A percentile compares a stretch with the other conserved stretches of the same genome.
These are phyloP conservation scores for Ligdia adustata DNA, from an alignment of 2,888 invertebrate genomes.

Conservation along the genomic window DNA sequence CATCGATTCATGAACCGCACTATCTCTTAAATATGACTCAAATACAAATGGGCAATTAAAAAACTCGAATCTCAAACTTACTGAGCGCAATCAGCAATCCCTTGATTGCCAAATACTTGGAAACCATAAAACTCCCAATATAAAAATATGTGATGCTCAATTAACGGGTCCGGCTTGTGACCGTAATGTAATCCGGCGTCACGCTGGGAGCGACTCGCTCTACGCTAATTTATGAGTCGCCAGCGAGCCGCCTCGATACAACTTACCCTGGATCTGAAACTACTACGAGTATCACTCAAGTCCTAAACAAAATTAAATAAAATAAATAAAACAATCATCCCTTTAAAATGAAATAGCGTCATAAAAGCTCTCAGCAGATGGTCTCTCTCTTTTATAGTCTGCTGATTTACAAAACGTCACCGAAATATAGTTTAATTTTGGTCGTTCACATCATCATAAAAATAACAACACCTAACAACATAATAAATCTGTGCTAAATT, in stretches of 20 bases:
- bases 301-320: not conserved
- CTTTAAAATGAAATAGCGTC: no score
- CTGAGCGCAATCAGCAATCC: not conserved
- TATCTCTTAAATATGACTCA: not conserved
- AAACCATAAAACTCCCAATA: conserved; percentile 43
- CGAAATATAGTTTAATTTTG: no score
- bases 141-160: conserved; percentile 63
- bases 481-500: no score
- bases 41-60: no score
- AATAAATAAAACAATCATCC: not conserved
- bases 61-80: not conserved
- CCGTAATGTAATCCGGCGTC: conserved; percentile 63
- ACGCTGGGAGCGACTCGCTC: conserved; percentile 54
- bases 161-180: conserved; percentile 50
- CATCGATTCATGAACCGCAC: not conserved
- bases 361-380: no score
- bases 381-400: no score
- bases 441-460: no score
- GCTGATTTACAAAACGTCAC: no score
- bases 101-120: conserved; percentile 19
- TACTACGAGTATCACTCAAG: not conserved
- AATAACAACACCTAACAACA: no score
- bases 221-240: conserved; percentile 34
- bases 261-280: no score
- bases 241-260: no score